A percentile compares a stretch with the other conserved stretches of the same genome.
phyloP scores from a whole-genome alignment of 2,888 invertebrate species.

The Mechanitis mazaeus region DNA sequence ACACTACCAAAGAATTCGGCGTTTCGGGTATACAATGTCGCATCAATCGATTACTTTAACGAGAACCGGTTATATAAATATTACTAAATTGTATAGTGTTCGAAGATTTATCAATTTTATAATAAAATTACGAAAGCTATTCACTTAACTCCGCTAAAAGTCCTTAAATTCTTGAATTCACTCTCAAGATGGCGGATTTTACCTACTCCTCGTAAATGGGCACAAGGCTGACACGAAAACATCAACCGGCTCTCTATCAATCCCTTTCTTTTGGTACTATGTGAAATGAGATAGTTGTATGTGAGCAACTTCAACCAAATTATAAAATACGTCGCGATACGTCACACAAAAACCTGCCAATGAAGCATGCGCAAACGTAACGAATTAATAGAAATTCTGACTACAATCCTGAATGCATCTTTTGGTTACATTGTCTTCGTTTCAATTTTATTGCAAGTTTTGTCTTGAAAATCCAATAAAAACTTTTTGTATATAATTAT shows the following conservation, averaged over 20 bases:
- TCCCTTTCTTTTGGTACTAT: slow-evolving; percentile 60
- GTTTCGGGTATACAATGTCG: slow-evolving; percentile 54
- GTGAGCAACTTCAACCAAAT: slow-evolving; percentile 59
- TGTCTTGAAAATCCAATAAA: not conserved
- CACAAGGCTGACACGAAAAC: slow-evolving; percentile 78
- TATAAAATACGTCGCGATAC: slow-evolving; percentile 53
- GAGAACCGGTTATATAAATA: slow-evolving; percentile 45
- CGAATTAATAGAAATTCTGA: slow-evolving; percentile 34
- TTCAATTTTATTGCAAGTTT: not conserved
- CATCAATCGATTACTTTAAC: slow-evolving; percentile 48
- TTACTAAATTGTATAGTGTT: slow-evolving; percentile 46
- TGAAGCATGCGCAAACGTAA: slow-evolving; percentile 65
- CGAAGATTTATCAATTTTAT: slow-evolving; percentile 65
- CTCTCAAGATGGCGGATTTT: slow-evolving; percentile 81
- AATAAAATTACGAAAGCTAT: slow-evolving; percentile 66
- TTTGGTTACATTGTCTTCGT: slow-evolving; percentile 14
- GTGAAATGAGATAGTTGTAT: slow-evolving; percentile 63
- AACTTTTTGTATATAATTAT: not conserved
- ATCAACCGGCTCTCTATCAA: slow-evolving; percentile 72
- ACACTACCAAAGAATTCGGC: slow-evolving; percentile 72
- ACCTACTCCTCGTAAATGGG: slow-evolving; percentile 76
- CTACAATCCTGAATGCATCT: slow-evolving; percentile 48
- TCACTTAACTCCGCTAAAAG: slow-evolving; percentile 69
- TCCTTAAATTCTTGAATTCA: slow-evolving; percentile 78
- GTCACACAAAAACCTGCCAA: slow-evolving; percentile 63